These are phyloP conservation scores for Arge pagana DNA, from an alignment of 2,888 invertebrate genomes.

Conservation along the genomic window DNA sequence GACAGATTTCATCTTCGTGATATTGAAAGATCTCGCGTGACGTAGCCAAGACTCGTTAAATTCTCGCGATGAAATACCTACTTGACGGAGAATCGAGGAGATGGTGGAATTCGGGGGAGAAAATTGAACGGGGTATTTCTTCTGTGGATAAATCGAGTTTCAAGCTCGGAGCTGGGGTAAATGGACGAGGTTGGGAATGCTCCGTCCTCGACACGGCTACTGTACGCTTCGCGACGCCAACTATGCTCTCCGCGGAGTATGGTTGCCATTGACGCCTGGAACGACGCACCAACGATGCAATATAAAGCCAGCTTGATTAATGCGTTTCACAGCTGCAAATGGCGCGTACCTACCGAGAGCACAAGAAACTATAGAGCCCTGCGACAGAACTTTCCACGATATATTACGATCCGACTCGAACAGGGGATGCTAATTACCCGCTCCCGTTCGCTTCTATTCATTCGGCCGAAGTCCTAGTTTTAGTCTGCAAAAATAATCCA, in stretches of 20 bases:
- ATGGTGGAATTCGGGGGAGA: too few relatives aligned
- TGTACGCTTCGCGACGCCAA: neutral
- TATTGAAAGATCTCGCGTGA: too few relatives aligned
- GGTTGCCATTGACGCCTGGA: neutral
- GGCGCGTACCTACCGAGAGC: slow-evolving; percentile 41
- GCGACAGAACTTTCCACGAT: slow-evolving; percentile 8
- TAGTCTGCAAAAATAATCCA: too few relatives aligned
- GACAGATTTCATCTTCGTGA: too few relatives aligned
- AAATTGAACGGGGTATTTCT: too few relatives aligned
- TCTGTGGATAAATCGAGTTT: too few relatives aligned
- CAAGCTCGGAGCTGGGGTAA: too few relatives aligned
- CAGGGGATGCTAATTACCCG: slow-evolving; percentile 48
- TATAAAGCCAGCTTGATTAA: slow-evolving; percentile 48
- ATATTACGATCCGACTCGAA: slow-evolving; percentile 16
- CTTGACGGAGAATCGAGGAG: too few relatives aligned
- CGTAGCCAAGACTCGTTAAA: too few relatives aligned
- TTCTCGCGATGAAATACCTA: too few relatives aligned
- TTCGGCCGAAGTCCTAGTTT: neutral
- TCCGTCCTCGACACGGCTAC: too few relatives aligned
- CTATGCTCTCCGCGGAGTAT: neutral
- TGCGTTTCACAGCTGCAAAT: slow-evolving; percentile 55
- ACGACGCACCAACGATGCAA: neutral
- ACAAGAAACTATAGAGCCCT: slow-evolving; percentile 10
- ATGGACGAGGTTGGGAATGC: too few relatives aligned
- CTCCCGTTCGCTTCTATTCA: slow-evolving; percentile 20